These are phyloP conservation scores for Circaetus cinerascens DNA, from an alignment of 2,113 vertebrate species.

Conservation along the genomic window DNA sequence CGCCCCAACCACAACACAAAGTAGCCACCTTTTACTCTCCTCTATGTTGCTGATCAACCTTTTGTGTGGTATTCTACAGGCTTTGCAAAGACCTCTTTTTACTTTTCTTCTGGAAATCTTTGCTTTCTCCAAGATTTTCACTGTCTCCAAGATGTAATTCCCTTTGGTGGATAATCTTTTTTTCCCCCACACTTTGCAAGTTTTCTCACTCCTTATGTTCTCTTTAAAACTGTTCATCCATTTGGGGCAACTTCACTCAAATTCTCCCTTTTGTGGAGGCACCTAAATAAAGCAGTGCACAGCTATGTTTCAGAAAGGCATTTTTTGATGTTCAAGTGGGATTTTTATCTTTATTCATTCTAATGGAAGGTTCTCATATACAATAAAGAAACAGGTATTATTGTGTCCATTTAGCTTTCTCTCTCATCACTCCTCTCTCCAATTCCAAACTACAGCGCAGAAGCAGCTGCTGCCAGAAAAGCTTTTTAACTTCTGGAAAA, in stretches of 20 bases:
- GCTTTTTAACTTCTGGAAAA: not conserved
- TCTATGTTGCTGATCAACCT: rapidly evolving
- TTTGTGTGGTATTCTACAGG: rapidly evolving
- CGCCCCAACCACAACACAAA: rapidly evolving
- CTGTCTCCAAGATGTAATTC: not conserved
- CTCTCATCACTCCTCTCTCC: not conserved
- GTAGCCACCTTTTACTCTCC: not conserved
- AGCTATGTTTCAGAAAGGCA: not conserved
- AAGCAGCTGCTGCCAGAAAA: not conserved
- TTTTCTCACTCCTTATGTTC: not conserved
- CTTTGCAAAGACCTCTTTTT: not conserved
- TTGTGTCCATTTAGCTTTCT: not conserved
- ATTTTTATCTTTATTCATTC: not conserved
- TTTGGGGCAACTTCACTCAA: not conserved
- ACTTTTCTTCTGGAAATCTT: not conserved
- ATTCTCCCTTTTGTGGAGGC: not conserved
- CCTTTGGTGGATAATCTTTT: not conserved
- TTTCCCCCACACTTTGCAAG: not conserved
- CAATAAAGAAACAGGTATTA: not conserved
- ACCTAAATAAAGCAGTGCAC: not conserved
- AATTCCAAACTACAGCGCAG: not conserved
- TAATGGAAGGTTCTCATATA: not conserved
- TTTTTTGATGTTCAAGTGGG: not conserved
- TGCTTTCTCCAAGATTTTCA: not conserved
- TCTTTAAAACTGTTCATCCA: not conserved